Evolutionary conservation across 2,113 vertebrate species (phyloP), one percentile per base, ranked within the genome.

Genomic region (Sinocyclocheilus maitianheensis): DNA sequence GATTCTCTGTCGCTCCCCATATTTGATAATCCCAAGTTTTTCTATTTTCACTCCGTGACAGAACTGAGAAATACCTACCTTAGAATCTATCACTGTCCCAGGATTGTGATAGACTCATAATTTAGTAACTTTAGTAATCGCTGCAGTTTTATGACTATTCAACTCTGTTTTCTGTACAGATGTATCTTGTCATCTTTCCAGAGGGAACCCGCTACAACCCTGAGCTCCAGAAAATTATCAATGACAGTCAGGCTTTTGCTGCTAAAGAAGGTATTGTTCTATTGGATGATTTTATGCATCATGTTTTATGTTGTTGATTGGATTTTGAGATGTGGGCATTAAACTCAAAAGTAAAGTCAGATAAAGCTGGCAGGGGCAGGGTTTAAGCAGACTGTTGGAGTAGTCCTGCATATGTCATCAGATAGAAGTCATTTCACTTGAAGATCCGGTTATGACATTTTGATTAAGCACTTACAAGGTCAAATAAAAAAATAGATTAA

Each of bases 141-240:
- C 26, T 87, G 12, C 40, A 67, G 6, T 72, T 34, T 74, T 60
- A 26, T 74, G 22, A 53, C 48, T 92, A 85, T 82, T 87, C 83
- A 60, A 71, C 20, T 84, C 1, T 69, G 46, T 48, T 48, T 48
- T 90, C 90, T 89, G 81, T 65, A 75, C 94, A 99, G 98, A 99
- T 98, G 97, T 99, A 97, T 94, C 97, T 99, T 89, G 98, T 99
- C 90, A 98, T 99, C 93, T 99, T 99, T 91, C 98, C 98, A 69
- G 98, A 99, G 88, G 98, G 98, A 93, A 99, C 98, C 60, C 96
- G 98, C 85, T 99, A 98, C 92, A 97, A 97, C 91, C 97, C 97
- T 72, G 96, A 96, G 88, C 95, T 96, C 67, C 95, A 94, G 88
- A 96, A 96, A 90, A 94, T 97, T 89, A 96, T 99, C 89, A 91